Conservation (phyloP, 2,113 vertebrate species). For the Xerus inauris region DNA sequence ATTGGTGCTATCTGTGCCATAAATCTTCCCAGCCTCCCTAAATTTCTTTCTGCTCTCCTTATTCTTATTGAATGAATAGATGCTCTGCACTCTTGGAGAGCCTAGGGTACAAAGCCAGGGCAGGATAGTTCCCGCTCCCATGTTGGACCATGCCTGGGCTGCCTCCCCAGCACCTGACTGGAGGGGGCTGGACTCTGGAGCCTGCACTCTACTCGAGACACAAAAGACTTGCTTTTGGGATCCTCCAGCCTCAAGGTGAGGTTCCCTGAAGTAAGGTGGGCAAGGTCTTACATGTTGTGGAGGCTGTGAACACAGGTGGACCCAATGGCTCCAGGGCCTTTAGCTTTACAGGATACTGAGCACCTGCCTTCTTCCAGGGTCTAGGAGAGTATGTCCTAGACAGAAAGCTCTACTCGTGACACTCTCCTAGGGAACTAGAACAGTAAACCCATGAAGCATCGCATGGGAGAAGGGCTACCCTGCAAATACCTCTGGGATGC, state of each 20-base stretch:
- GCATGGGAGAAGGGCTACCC: too few relatives aligned
- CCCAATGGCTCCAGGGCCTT: too few relatives aligned
- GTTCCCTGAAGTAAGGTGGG: background rate
- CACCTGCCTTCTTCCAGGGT: background rate
- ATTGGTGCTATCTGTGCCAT: background rate
- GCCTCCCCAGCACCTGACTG: background rate
- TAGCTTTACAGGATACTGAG: background rate
- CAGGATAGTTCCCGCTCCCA: too few relatives aligned
- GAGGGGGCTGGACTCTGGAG: background rate
- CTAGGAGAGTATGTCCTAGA: background rate
- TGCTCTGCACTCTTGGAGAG: background rate
- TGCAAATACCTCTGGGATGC: too few relatives aligned
- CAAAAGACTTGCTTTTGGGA: background rate
- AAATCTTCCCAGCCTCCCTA: too few relatives aligned
- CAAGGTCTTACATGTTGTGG: background rate
- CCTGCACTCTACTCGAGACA: fast-evolving
- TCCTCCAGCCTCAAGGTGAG: background rate
- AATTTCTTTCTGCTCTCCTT: background rate
- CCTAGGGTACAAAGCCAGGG: background rate
- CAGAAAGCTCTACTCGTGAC: background rate
- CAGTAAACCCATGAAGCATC: background rate
- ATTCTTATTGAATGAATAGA: background rate
- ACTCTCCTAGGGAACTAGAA: background rate
- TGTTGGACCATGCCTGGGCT: background rate
- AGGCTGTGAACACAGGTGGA: too few relatives aligned